These are phyloP conservation scores for Chiridota heheva DNA, from an alignment of 35 echinoderm and acorn worm species.

Conservation along the genomic window DNA sequence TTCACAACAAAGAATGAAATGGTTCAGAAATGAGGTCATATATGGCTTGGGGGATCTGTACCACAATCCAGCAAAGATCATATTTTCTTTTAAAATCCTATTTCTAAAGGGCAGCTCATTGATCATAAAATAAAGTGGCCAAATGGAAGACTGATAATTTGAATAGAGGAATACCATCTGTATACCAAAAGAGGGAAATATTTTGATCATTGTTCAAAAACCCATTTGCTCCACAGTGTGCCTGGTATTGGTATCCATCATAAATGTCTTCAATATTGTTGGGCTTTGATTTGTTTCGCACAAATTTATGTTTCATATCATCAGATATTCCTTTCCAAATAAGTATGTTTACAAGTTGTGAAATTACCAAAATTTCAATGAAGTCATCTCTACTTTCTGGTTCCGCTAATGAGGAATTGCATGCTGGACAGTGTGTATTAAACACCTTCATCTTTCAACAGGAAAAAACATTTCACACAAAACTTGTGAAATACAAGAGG, in stretches of 20 bases:
- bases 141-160: constrained; percentile 26
- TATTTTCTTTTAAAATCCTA: constrained; percentile 15
- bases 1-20: constrained; percentile 4
- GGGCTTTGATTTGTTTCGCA: background rate
- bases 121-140: constrained; percentile 31
- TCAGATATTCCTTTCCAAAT: background rate
- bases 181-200: constrained; percentile 40
- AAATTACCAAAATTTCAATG: background rate
- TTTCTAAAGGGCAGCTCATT: constrained; percentile 31
- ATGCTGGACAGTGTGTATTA: background rate
- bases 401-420: background rate
- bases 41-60: constrained; percentile 15
- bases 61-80: constrained; percentile 34
- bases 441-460: background rate
- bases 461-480: background rate
- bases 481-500: background rate
- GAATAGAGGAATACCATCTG: constrained; percentile 43
- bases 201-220: background rate
- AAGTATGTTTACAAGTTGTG: background rate
- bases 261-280: background rate
- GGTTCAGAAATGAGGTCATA: constrained; percentile 59
- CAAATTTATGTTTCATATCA: background rate
- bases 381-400: background rate
- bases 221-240: background rate
- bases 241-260: background rate